Evolutionary conservation across 2,888 invertebrate genomes (phyloP).

Genomic region (Trisateles emortualis): DNA sequence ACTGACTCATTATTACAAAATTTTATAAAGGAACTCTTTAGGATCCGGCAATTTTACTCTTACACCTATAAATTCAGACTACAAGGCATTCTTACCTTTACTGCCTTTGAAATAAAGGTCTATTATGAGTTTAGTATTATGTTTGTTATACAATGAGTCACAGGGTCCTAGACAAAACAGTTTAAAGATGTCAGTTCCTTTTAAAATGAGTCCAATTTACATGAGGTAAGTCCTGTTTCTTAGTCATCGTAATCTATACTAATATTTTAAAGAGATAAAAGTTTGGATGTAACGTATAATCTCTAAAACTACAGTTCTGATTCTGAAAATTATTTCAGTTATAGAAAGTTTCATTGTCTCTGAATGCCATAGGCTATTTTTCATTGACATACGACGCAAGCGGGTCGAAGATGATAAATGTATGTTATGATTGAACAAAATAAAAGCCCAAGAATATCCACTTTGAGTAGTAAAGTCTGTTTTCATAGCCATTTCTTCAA

Average conservation of each 20-base stretch:
- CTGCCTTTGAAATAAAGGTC: background rate
- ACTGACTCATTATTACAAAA: conserved; percentile 37
- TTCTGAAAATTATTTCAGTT: no score
- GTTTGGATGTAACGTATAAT: no score
- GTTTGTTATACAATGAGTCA: conserved; percentile 35
- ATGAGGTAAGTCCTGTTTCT: conserved; percentile 46
- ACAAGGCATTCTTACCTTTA: conserved; percentile 23
- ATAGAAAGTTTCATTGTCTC: no score
- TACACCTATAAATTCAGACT: background rate
- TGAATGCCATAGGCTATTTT: no score
- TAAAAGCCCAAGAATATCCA: no score
- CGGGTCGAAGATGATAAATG: no score
- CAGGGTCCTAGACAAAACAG: conserved; percentile 38
- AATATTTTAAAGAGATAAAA: conserved; percentile 19
- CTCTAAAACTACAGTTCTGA: no score
- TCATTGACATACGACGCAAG: no score
- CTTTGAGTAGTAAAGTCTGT: no score
- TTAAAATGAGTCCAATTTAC: conserved; percentile 66
- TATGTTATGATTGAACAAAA: no score
- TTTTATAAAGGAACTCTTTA: conserved; percentile 31
- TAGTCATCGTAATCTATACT: conserved; percentile 35
- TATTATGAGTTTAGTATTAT: background rate
- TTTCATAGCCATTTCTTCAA: background rate
- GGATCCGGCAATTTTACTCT: conserved; percentile 12
- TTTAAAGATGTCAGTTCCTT: conserved; percentile 68